Percentiles rank a stretch among this genome's conserved stretches.
Conservation (phyloP, 2,888 invertebrate genomes). For the Synanthedon myopaeformis region DNA sequence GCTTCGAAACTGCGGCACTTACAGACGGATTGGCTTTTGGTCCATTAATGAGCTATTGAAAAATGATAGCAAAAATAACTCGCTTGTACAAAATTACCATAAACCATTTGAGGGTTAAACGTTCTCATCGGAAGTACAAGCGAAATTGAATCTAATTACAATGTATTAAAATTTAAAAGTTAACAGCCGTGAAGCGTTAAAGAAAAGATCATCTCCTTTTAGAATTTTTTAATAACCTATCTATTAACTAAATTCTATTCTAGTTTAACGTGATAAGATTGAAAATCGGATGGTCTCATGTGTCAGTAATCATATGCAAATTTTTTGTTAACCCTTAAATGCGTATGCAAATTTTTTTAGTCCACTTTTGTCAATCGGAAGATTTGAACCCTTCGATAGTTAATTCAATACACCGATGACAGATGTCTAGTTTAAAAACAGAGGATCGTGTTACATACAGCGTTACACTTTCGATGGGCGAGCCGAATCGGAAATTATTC, state of each 20-base stretch:
- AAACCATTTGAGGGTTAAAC: slow-evolving; percentile 51
- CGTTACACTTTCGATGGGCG: slow-evolving; percentile 11
- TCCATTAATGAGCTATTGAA: slow-evolving; percentile 67
- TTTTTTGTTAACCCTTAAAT: slow-evolving; percentile 50
- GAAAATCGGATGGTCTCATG: slow-evolving; percentile 8
- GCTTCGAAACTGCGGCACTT: slow-evolving; percentile 43
- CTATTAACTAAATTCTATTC: slow-evolving; percentile 8
- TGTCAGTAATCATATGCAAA: slow-evolving; percentile 33
- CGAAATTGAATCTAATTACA: slow-evolving; percentile 7
- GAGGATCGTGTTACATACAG: slow-evolving; percentile 43
- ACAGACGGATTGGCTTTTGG: slow-evolving; percentile 46
- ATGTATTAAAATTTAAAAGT: slow-evolving; percentile 2
- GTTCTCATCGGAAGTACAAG: slow-evolving; percentile 8
- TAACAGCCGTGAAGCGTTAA: background rate
- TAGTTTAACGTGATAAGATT: slow-evolving; percentile 8
- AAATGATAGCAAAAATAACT: slow-evolving; percentile 68
- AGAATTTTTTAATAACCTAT: slow-evolving; percentile 1
- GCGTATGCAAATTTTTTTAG: slow-evolving; percentile 55
- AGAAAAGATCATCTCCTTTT: slow-evolving; percentile 15
- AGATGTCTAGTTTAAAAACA: slow-evolving; percentile 51
- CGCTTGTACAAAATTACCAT: slow-evolving; percentile 52
- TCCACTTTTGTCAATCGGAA: slow-evolving; percentile 16
- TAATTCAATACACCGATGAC: slow-evolving; percentile 57
- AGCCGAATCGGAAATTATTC: slow-evolving; percentile 12
- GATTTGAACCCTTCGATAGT: slow-evolving; percentile 32